These are phyloP conservation scores for Napeogenes inachia DNA, from an alignment of 2,888 invertebrate species.

Conservation along the genomic window DNA sequence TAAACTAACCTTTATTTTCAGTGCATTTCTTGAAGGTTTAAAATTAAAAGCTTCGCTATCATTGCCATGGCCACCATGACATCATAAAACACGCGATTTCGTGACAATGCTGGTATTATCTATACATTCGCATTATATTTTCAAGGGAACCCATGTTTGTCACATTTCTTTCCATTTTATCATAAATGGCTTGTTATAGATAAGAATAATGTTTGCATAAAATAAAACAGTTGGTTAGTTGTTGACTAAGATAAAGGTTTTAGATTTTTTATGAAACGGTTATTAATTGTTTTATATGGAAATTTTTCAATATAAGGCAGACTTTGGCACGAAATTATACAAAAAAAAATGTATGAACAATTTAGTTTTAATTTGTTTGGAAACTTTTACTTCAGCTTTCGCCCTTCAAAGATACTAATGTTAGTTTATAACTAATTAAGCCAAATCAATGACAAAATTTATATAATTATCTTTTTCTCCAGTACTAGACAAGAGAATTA, in stretches of 20 bases:
- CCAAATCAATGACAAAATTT: no score
- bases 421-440: no score
- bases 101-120: slow-evolving; percentile 23
- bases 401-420: no score
- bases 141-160: slow-evolving; percentile 9
- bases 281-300: neutral
- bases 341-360: no score
- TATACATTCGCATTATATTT: slow-evolving; percentile 22
- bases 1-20: neutral
- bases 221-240: no score
- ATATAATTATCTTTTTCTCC: no score
- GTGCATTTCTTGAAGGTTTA: neutral
- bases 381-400: no score
- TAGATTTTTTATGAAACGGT: neutral
- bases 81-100: slow-evolving; percentile 23
- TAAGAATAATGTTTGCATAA: neutral
- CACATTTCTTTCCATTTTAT: slow-evolving; percentile 4
- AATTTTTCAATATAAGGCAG: no score
- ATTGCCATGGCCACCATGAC: slow-evolving; percentile 11
- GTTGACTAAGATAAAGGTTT: no score
- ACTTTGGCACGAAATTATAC: no score
- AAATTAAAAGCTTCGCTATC: neutral
- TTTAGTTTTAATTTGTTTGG: no score
- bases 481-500: no score
- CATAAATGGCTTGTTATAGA: slow-evolving; percentile 1